These are phyloP conservation scores for Muscicapa adusta DNA, from an alignment of 2,113 vertebrate species.

Conservation along the genomic window DNA sequence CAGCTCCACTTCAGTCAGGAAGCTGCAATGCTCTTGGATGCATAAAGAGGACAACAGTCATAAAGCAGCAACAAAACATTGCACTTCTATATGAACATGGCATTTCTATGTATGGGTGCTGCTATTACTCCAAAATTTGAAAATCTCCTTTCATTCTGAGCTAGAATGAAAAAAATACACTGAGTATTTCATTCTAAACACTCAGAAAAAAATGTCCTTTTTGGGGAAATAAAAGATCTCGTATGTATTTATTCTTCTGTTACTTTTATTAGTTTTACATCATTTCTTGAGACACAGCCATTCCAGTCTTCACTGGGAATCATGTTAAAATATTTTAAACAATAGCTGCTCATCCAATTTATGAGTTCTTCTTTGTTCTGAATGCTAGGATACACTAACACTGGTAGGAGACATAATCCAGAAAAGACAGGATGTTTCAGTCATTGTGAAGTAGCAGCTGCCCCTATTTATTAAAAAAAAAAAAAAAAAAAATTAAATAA, in stretches of 20 bases:
- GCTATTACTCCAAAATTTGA: neutral
- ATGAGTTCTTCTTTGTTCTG: neutral
- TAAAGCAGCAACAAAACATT: neutral
- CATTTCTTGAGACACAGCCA: neutral
- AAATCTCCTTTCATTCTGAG: neutral
- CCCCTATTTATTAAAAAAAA: neutral
- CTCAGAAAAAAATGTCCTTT: neutral
- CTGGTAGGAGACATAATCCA: neutral
- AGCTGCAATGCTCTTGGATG: neutral
- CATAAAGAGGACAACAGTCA: neutral
- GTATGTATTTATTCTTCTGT: neutral
- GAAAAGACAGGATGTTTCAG: constrained; percentile 2
- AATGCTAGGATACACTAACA: neutral
- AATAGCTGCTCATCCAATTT: neutral
- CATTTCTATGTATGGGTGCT: neutral
- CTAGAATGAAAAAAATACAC: neutral
- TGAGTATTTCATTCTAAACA: neutral
- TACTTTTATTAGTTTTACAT: neutral
- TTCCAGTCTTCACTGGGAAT: neutral
- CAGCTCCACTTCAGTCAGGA: neutral
- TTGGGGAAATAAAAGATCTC: neutral
- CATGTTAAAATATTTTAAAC: constrained; percentile 8
- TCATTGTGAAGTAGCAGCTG: neutral
- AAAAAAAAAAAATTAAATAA: neutral
- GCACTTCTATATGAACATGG: neutral